Evolutionary conservation across 2,113 vertebrate genomes (phyloP).

Genomic region (Eclectus roratus): DNA sequence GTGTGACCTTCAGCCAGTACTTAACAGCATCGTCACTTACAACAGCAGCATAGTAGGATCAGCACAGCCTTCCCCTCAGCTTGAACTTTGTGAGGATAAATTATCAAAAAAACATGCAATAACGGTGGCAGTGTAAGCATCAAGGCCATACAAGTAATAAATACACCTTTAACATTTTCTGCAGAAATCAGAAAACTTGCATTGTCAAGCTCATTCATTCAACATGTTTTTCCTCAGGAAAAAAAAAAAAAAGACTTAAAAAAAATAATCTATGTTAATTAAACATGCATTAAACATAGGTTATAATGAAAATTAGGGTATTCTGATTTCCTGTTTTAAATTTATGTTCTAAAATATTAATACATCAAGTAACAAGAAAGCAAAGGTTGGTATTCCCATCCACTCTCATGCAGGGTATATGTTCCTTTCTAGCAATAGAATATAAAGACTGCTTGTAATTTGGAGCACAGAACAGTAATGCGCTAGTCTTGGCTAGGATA

Average conservation of each 20-base stretch:
- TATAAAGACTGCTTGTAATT: background rate
- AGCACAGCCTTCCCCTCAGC: background rate
- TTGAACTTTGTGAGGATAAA: background rate
- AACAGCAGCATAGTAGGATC: rapidly evolving
- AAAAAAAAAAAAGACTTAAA: background rate
- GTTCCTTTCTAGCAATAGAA: background rate
- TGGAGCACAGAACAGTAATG: background rate
- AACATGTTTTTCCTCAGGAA: background rate
- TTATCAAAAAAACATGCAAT: background rate
- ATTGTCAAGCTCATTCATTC: background rate
- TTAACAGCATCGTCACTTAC: background rate
- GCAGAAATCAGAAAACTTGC: background rate
- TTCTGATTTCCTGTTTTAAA: background rate
- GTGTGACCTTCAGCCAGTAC: background rate
- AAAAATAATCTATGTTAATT: background rate
- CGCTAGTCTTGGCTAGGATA: background rate
- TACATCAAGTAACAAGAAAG: background rate
- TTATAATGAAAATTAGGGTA: background rate
- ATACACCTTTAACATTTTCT: background rate
- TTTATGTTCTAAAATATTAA: background rate
- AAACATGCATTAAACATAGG: background rate
- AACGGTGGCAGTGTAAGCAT: background rate
- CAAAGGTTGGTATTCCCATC: background rate
- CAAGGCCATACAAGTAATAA: background rate
- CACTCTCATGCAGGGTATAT: background rate